Evolutionary conservation across 2,113 vertebrate species (phyloP), one percentile per base, ranked within the genome.

Genomic region (Diadophis punctatus): DNA sequence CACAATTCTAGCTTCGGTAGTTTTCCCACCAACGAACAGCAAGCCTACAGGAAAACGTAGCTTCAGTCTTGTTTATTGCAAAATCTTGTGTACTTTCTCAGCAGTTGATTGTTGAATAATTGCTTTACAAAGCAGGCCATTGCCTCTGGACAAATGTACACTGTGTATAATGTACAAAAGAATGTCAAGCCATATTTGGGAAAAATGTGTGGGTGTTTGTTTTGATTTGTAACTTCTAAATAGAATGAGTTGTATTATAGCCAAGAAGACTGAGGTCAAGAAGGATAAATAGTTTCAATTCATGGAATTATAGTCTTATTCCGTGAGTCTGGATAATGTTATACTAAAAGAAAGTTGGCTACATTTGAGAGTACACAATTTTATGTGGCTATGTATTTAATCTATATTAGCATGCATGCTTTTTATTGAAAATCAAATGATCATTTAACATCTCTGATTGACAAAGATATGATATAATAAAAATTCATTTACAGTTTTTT

Each of bases 221-320:
- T 53, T 94, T 93, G 63, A 58, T 93, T 92, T 95, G 85, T 90
- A 95, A 87, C 93, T 96, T 93, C 92, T 90, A 87, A 94, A 10
- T 27, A 49, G 80, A 93, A 58, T 23, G 80, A 93, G 90, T 49
- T 88, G 30, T 39, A 0, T 86, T n/a, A n/a, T 90, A 85, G 94
- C 0, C 55, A 0, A 3, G 52, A 27, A 90, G 56, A 68, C 30
- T 93, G 3, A 18, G 27, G 87, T 94, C 93, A 80, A 46, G 55
- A 92, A 93, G 55, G 89, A 92, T 90, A 94, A 94, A 93, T 86
- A 94, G 46, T 53, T 91, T 51, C 93, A 94, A 96, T 95, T 95
- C 84, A 95, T 51, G 80, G 94, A 92, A 94, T 60, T 92, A 93
- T 63, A 94, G 43, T 53, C 39, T 91, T 27, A 0, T 68, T 93